These are phyloP conservation scores for Erythrocercus mccallii DNA, from an alignment of 2,113 vertebrate species.

Conservation along the genomic window DNA sequence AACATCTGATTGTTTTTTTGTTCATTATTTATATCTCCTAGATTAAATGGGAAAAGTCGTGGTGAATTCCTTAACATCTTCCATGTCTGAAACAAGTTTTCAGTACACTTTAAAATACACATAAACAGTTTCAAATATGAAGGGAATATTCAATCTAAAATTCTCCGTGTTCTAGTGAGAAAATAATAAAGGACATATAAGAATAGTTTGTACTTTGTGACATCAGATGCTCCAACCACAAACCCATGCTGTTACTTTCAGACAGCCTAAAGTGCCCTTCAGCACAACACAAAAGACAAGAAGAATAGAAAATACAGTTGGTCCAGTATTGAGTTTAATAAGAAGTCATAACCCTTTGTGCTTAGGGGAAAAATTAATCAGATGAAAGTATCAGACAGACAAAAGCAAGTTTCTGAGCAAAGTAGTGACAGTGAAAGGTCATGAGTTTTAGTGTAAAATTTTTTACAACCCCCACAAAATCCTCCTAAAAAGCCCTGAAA, in stretches of 20 bases:
- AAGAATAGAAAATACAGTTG: not conserved
- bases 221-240: not conserved
- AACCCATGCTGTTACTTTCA: not conserved
- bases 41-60: not conserved
- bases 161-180: not conserved
- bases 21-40: not conserved
- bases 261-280: not conserved
- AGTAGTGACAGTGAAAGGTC: not conserved
- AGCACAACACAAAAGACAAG: not conserved
- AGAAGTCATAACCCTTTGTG: not conserved
- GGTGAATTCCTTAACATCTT: not conserved
- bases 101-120: not conserved
- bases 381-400: not conserved
- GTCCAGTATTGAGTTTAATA: not conserved
- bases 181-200: not conserved
- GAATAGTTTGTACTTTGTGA: not conserved
- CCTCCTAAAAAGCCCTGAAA: rapidly evolving
- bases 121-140: not conserved
- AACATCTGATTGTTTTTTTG: not conserved
- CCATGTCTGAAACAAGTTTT: not conserved
- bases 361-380: not conserved
- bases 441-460: not conserved
- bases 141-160: not conserved
- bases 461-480: not conserved
- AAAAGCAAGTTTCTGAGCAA: not conserved